Evolutionary conservation across 1,140 invertebrate species (phyloP), one percentile per base, ranked within the genome.

Genomic region (Neuroterus valhalla): DNA sequence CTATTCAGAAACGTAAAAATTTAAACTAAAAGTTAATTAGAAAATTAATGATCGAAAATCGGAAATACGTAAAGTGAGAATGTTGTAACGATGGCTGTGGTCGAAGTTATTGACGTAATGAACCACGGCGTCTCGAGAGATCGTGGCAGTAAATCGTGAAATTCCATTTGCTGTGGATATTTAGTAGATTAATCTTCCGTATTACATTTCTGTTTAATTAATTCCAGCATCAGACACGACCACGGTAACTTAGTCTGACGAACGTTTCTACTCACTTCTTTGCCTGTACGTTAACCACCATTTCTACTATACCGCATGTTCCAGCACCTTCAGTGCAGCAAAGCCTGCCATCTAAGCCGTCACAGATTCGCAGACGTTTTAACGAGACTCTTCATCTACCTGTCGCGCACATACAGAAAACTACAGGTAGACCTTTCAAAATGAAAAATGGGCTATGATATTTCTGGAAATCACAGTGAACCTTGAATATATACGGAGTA

Each of bases 141-240:
- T 70, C 42, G 44, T 48, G n/a, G 68, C 26, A 50, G 21, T 26
- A 70, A 31, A 21, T 43, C 26, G 42, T 17, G 21, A 3, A 21
- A 21, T 70, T 67, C 23, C 52, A 52, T 17, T 38, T 38, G 31
- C 31, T 10, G 3, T 19, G 23, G 46, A 76, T 78, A 78, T 76
- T 72, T 66, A 62, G 11, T 44, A 38, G 48, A 78, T 78, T 78
- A 80, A 80, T 80, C 74, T 52, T n/a, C 19, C 46, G 68, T 76
- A 82, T 78, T 74, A 76, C 80, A 82, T 82, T 82, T 78, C 52
- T 72, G 62, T 76, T 80, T 74, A 70, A 82, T 82, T 82, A 79
- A 72, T 78, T 75, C 21, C 66, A 26, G 69, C 78, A 78, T 77
- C 72, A 70, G 66, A 67, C 76, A 46, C 74, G 46, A 73, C 55